Conservation (phyloP, 2,797 vertebrate genomes). For the Poecilia gillii region DNA sequence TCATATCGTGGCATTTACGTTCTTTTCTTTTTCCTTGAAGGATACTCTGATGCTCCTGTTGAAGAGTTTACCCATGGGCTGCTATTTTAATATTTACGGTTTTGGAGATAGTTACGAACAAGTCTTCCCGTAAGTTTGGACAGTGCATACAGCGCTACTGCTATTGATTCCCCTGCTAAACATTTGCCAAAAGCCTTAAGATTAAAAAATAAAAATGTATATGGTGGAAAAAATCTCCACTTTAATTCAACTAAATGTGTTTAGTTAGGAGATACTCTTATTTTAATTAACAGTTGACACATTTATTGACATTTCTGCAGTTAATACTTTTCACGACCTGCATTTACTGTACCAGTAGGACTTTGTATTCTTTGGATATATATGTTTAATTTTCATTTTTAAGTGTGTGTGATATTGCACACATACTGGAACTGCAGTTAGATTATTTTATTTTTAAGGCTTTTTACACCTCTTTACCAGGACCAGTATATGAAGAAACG, state of each 20-base stretch:
- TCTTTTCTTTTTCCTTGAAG: background rate
- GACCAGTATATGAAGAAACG: conserved; percentile 56
- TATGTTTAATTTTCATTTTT: background rate
- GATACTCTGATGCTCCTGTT: conserved; percentile 88
- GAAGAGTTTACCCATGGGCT: conserved; percentile 89
- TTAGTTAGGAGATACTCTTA: background rate
- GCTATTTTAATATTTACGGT: conserved; percentile 89
- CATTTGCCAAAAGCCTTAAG: background rate
- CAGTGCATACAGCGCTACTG: conserved; percentile 3
- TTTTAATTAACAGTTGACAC: background rate
- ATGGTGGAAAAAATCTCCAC: background rate
- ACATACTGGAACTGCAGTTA: background rate
- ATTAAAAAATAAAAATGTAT: background rate
- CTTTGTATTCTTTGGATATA: background rate
- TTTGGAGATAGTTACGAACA: conserved; percentile 82
- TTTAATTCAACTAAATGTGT: background rate
- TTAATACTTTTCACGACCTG: background rate
- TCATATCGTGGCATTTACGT: background rate
- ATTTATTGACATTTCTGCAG: background rate
- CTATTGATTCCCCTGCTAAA: background rate
- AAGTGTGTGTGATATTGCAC: background rate
- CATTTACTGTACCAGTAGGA: background rate
- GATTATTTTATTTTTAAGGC: background rate
- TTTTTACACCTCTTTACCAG: background rate
- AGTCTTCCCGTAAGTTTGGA: conserved; percentile 78